These are phyloP conservation scores for Ichneumon xanthorius DNA, from an alignment of 2,888 invertebrate genomes.

Conservation along the genomic window DNA sequence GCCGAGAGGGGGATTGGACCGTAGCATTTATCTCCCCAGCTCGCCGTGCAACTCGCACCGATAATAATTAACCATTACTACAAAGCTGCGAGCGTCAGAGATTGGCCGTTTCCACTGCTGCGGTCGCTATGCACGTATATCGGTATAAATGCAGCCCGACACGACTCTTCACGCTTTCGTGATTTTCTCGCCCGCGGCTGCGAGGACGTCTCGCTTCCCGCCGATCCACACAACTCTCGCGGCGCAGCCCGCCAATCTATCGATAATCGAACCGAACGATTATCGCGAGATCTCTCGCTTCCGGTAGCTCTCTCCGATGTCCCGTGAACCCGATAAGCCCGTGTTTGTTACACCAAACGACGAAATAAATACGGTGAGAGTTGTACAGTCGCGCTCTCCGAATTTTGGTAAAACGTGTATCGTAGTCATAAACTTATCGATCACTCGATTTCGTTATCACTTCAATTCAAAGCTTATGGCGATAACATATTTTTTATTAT, in stretches of 20 bases:
- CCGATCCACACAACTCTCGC: not conserved
- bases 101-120: constrained; percentile 38
- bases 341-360: not conserved
- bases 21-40: not conserved
- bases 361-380: constrained; percentile 2
- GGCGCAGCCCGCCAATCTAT: not conserved
- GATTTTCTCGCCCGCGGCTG: constrained; percentile 64
- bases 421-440: not conserved
- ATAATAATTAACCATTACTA: constrained; percentile 56
- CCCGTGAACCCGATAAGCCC: not conserved
- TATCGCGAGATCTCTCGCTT: constrained; percentile 66
- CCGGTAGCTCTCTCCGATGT: constrained; percentile 10
- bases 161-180: constrained; percentile 71
- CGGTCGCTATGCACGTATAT: not conserved
- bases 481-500: not conserved
- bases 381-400: not conserved
- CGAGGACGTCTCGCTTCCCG: constrained; percentile 21
- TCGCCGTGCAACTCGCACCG: not conserved
- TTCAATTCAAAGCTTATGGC: not conserved
- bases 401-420: not conserved
- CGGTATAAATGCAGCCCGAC: constrained; percentile 37
- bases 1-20: not conserved
- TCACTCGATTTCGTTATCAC: not conserved
- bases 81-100: constrained; percentile 8
- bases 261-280: constrained; percentile 66